Evolutionary conservation across 2,113 vertebrate genomes (phyloP).

Genomic region (Sitta europaea): DNA sequence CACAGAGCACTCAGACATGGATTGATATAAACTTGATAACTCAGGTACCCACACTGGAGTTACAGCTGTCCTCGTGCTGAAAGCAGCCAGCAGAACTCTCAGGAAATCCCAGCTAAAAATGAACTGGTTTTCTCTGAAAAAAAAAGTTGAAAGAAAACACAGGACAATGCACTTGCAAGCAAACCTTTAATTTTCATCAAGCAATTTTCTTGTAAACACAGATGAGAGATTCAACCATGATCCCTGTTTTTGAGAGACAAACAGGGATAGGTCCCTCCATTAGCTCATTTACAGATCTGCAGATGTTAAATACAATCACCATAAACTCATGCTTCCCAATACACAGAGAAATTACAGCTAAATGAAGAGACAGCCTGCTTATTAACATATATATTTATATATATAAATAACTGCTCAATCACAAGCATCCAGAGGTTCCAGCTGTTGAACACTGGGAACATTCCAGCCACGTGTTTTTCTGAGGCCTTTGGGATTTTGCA

Average conservation of each 20-base stretch:
- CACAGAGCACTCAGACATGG: background rate
- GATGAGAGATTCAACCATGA: background rate
- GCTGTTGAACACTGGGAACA: background rate
- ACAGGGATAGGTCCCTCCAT: background rate
- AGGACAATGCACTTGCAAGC: slow-evolving; percentile 30
- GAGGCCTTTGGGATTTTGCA: background rate
- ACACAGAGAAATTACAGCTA: slow-evolving; percentile 16
- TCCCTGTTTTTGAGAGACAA: background rate
- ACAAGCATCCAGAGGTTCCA: slow-evolving; percentile 29
- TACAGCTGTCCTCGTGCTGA: background rate
- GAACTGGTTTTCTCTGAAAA: background rate
- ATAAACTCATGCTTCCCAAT: slow-evolving; percentile 53
- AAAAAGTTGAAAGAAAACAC: slow-evolving; percentile 15
- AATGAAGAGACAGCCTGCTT: slow-evolving; percentile 15
- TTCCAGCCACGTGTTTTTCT: background rate
- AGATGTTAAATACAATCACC: slow-evolving; percentile 16
- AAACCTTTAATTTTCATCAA: slow-evolving; percentile 62
- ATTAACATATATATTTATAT: background rate
- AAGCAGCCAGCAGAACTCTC: background rate
- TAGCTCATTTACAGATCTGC: background rate
- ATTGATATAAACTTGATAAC: background rate
- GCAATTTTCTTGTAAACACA: background rate
- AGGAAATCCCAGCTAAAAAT: background rate
- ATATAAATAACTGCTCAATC: slow-evolving; percentile 32
- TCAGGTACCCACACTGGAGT: background rate